Base-by-base conservation (phyloP, 2,797 vertebrate species). In the Halcyon badia region DNA sequence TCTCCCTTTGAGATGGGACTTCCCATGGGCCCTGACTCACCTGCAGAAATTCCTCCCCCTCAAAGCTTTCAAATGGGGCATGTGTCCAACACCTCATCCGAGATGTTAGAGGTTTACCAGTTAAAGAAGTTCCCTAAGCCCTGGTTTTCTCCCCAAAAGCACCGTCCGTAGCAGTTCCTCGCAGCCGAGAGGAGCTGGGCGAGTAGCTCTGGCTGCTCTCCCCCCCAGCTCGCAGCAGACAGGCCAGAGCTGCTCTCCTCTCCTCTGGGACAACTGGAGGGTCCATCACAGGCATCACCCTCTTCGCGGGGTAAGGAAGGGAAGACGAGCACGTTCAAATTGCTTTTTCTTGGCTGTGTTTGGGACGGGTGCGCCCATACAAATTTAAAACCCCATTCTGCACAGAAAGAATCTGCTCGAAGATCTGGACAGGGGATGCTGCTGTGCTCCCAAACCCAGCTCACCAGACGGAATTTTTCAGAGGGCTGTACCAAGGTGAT, bases 1-100 rank as follows among this genome's bases (percentile, higher is more conserved):
- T 60, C 76, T 20, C 19, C 51, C 20, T 39, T 16, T 0, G 28
- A 20, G 48, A 19, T 2, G 54, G 66, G 44, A 60, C 39, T 1
- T 79, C 61, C 58, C 69, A 5, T 0, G 1, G 62, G 41, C 46
- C 14, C 77, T 4, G 6, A 19, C 61, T 6, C 30, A 7, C 49
- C 93, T 57, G 87, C 79, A 42, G 82, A 77, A 64, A 73, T 94
- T 90, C 64, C 90, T 87, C 58, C 82, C 31, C 70, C 78, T 94
- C 83, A 24, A 22, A 54, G 33, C 61, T 30, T 25, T 52, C 37
- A 15, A 24, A 18, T 0, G 5, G 76, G 71, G n/a, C 56, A 21
- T 0, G 22, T 10, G 89, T 31, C 78, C 87, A 88, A 12, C 31
- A 13, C 9, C 86, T 77, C 69, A n/a, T 2, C 49, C 33, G 3